Evolutionary conservation across 1,140 invertebrate genomes (phyloP), one percentile per base, ranked within the genome.

Genomic region (Apocrypta bakeri): DNA sequence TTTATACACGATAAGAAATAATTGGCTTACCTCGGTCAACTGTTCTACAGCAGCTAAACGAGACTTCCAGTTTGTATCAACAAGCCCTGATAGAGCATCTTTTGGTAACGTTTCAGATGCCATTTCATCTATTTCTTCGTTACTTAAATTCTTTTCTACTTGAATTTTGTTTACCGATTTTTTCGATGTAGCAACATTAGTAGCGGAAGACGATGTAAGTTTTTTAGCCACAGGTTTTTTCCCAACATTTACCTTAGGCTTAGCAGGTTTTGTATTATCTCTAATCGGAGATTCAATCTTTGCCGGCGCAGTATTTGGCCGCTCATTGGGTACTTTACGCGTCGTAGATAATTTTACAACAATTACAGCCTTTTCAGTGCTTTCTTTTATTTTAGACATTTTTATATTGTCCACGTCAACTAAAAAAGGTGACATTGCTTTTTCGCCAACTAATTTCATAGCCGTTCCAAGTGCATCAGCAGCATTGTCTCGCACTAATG

Each of bases 381-480:
- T 97, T 90, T 99, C 98, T 91, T 98, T 98, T 24, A 99, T 98
- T 93, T 99, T 99, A 29, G 95, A 94, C 94, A 99, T 96, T 92
- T 99, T 99, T 6, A 99, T 90, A 63, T 95, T 95, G 89, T 97
- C 98, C 3, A 99, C 91, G 90, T 99, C 98, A 7, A 94, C 93
- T 24, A 99, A 92, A 87, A 98, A 97, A 0, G 97, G 96, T 63
- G 93, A 93, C 71, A 99, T 95, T 21, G 95, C 94, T 91, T 98
- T 98, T 88, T 99, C 98, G 25, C 98, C 96, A 14, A 99, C 95
- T 2, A 98, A 93, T 92, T 99, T 99, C 93, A 98, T 96, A 2
- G 97, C 95, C 0, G 97, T 98, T n/a, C 98, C 98, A 11, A 99
- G 90, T 1, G 98, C 98, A 90, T 98, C 96, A 7, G 97, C 96